phyloP scores from a whole-genome alignment of 2,888 invertebrate genomes.

The Nemotelus pantherinus region DNA sequence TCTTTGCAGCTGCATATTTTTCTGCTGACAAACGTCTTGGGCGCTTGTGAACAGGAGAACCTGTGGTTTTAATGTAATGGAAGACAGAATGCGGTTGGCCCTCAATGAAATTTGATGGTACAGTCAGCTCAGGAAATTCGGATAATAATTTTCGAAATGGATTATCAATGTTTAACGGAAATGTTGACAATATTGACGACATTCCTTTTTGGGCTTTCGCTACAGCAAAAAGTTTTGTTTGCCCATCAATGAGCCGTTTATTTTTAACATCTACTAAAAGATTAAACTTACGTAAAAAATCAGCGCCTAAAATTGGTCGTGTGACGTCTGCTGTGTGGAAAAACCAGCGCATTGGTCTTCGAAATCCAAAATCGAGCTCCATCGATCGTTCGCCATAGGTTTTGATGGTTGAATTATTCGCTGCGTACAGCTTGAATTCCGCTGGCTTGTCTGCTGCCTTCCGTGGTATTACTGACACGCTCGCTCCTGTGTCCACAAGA shows the following conservation, averaged over 20 bases:
- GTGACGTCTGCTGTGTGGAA: slow-evolving; percentile 18
- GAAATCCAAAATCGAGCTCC: neutral
- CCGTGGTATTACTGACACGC: slow-evolving; percentile 9
- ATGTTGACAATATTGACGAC: too few species aligned
- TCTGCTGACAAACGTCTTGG: slow-evolving; percentile 12
- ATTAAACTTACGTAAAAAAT: slow-evolving; percentile 13
- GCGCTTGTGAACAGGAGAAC: slow-evolving; percentile 12
- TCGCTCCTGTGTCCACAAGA: slow-evolving; percentile 17
- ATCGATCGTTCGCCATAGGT: slow-evolving; percentile 4
- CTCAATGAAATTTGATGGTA: neutral
- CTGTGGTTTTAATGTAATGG: slow-evolving; percentile 35
- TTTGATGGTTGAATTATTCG: neutral
- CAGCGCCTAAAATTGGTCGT: slow-evolving; percentile 22
- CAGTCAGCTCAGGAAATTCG: slow-evolving; percentile 1
- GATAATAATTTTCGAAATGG: neutral
- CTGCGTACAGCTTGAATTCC: neutral
- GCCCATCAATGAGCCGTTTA: slow-evolving; percentile 5
- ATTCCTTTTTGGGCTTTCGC: neutral
- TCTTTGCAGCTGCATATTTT: slow-evolving; percentile 25
- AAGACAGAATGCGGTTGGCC: neutral
- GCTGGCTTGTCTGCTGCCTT: neutral
- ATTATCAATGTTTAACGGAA: neutral
- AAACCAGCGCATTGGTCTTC: neutral
- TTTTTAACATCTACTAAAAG: slow-evolving; percentile 12
- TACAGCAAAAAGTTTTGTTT: neutral